Base-by-base conservation (phyloP, 2,888 invertebrate species). In the Dascillus cervinus region DNA sequence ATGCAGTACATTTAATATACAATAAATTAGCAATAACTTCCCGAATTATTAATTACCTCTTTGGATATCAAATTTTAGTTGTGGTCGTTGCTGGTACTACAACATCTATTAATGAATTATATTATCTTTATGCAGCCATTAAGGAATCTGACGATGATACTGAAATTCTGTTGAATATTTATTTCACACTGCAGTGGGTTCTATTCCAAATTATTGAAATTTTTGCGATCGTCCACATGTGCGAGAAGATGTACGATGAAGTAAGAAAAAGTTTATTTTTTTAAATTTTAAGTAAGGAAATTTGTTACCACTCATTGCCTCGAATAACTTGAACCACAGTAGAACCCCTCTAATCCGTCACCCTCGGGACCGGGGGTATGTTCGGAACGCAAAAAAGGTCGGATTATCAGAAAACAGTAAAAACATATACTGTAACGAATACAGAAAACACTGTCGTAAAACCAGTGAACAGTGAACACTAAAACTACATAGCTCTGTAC, bases 131-230 rank as follows among this genome's bases (percentile, higher is more conserved):
- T 19, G 32, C 24, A 6, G 11, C 13, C 10, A 17, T 35, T 5
- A 28, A 28, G n/a, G n/a, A 22, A 11, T 9, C 4, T 5, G 11
- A 29, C 9, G 19, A 34, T 13, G 11, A 32, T 17, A 3, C 17
- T 3, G 22, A 28, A 19, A 11, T 28, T 8, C 6, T 37, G 3
- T 10, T 26, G 4, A 39, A 41, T 25, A 29, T 38, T 9, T 44
- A 37, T 34, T 42, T 43, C 17, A 44, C 40, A 15, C 17, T 38
- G n/a, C 47, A 47, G 20, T 47, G 45, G 48, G 35, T 23, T 4
- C 13, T 35, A n/a, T 14, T 43, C 2, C 44, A 43, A 32, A 19
- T 44, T 13, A 8, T 43, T 6, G 46, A 46, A 27, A 35, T 46
- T 2, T 35, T 37, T 4, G 12, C 29, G 6, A 23, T 44, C 1